Base-by-base conservation (phyloP, 2,888 invertebrate genomes). In the Conus canariensis region DNA sequence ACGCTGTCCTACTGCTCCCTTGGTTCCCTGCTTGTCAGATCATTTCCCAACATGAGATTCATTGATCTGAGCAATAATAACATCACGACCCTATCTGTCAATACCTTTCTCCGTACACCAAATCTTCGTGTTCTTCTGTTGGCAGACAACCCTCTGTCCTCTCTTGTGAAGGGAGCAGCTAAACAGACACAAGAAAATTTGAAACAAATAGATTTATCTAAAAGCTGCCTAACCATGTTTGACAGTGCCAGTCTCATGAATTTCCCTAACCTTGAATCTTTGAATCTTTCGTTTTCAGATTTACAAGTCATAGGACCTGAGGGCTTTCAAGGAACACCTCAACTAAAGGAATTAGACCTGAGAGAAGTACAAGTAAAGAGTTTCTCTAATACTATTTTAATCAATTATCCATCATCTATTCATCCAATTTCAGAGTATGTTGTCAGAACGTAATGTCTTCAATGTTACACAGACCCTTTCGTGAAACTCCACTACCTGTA, bases 41-140 rank as follows among this genome's bases (percentile, higher is more conserved):
- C 25, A n/a, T 77, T 59, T 58, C 59, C 88, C 19, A 88, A 88
- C n/a, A 0, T 88, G 60, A 19, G 25, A 16, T 45, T 58, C 30
- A 4, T 88, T 10, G 74, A 88, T 77, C 77, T 88, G 59, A 88
- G 77, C 19, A 19, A 59, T 22, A 88, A 88, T 58, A 25, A 77
- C 59, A 10, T 88, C 14, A 25, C 25, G 0, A 45, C 12, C 25
- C 2, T 88, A 0, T 19, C 19, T 45, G 45, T 88, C 8, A 59
- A 59, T 59, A 22, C 9, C 19, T 77, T 88, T 60, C 1, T 58
- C 6, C 45, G 1, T 9, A 16, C 1, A 2, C 10, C 25, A 58
- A 74, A 88, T 19, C 22, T 88, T 2, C 56, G 58, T 22, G 30
- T 59, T 59, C 25, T 88, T 8, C 0, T 56, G 8, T 22, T 88